Evolutionary conservation across 2,888 invertebrate genomes (phyloP).

Genomic region (Doris montereyensis): DNA sequence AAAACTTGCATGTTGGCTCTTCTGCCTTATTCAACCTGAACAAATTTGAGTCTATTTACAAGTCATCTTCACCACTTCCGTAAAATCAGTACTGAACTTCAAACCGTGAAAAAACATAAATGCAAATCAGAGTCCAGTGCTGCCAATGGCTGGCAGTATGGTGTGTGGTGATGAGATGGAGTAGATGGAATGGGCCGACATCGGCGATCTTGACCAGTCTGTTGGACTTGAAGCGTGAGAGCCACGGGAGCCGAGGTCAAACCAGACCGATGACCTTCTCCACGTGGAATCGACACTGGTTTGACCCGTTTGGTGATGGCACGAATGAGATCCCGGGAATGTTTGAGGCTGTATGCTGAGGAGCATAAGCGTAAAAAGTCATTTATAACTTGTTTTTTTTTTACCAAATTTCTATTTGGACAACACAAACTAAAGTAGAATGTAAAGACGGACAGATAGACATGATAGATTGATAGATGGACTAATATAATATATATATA

Average conservation of each 20-base stretch:
- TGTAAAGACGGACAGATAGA: no score
- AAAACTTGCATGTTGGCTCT: no score
- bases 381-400: no score
- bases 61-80: no score
- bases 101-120: background rate
- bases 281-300: constrained; percentile 44
- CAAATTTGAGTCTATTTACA: no score
- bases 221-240: no score
- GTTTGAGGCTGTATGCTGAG: constrained; percentile 70
- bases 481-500: no score
- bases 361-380: no score
- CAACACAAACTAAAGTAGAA: no score
- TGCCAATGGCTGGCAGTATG: constrained; percentile 40
- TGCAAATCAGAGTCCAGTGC: background rate
- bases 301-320: constrained; percentile 69
- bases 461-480: no score
- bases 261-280: constrained; percentile 43
- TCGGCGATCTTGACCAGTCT: constrained; percentile 38
- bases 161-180: constrained; percentile 28
- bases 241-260: constrained; percentile 39
- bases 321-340: constrained; percentile 68
- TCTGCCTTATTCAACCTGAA: no score
- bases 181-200: constrained; percentile 34
- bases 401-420: no score
- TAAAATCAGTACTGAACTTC: background rate